A percentile compares a stretch with the other conserved stretches of the same genome.
Conservation (phyloP, 2,888 invertebrate genomes). For the Ormia ochracea region DNA sequence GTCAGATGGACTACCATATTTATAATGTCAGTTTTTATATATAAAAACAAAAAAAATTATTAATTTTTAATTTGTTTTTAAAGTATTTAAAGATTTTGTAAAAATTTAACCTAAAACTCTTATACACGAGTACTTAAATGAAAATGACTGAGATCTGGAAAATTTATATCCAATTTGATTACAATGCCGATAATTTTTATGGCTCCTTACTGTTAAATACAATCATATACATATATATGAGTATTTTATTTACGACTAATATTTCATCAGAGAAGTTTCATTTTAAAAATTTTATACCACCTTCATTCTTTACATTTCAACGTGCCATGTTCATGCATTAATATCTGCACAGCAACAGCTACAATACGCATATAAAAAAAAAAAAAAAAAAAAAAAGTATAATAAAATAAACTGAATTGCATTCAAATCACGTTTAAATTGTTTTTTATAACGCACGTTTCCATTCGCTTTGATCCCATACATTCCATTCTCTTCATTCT, state of each 20-base stretch:
- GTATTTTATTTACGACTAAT: constrained; percentile 25
- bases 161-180: background rate
- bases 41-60: too few species aligned
- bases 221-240: too few species aligned
- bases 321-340: constrained; percentile 47
- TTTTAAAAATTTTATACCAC: constrained; percentile 2
- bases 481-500: background rate
- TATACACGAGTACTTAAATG: too few species aligned
- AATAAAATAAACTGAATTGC: constrained; percentile 41
- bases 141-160: too few species aligned
- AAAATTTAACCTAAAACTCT: too few species aligned
- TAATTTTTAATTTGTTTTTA: too few species aligned
- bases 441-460: constrained; percentile 31
- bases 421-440: constrained; percentile 59
- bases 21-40: too few species aligned
- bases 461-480: background rate
- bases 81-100: too few species aligned
- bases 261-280: constrained; percentile 32
- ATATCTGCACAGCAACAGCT: constrained; percentile 22
- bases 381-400: too few species aligned
- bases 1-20: too few species aligned
- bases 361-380: background rate
- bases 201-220: background rate
- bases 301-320: background rate
- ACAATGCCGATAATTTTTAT: background rate